phyloP scores from a whole-genome alignment of 2,113 vertebrate genomes.

The Sigmodon hispidus region DNA sequence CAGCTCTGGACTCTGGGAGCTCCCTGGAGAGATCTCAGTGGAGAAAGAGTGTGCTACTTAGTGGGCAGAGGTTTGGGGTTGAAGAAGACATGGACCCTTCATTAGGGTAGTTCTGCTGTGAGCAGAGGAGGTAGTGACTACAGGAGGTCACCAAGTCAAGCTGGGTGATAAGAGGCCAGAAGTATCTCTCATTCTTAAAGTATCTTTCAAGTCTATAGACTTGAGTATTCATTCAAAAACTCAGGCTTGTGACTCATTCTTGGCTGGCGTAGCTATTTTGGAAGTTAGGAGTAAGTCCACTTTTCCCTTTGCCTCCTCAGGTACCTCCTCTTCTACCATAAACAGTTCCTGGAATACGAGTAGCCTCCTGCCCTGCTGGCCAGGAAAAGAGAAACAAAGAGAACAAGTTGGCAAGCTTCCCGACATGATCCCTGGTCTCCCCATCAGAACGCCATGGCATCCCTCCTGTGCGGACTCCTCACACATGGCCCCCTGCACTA shows the following conservation, averaged over 20 bases:
- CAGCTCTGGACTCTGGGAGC: not conserved
- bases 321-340: slow-evolving; percentile 99
- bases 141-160: not conserved
- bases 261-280: accelerated
- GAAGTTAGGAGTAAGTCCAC: accelerated
- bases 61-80: not conserved
- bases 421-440: slow-evolving; percentile 89
- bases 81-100: accelerated
- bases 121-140: not conserved
- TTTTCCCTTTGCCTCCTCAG: slow-evolving; percentile 71
- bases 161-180: too few species aligned
- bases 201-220: too few species aligned
- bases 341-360: slow-evolving; percentile 98
- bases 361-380: slow-evolving; percentile 86
- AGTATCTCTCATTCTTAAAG: not conserved
- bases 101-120: accelerated
- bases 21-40: not conserved
- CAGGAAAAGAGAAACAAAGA: slow-evolving; percentile 68
- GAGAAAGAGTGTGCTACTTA: not conserved
- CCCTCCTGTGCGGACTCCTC: not conserved
- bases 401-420: slow-evolving; percentile 85
- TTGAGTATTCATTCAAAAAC: too few species aligned
- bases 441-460: slow-evolving; percentile 76
- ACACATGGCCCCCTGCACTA: slow-evolving; percentile 43
- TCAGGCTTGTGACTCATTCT: accelerated